These are phyloP conservation scores for Dryadula phaetusa DNA, from an alignment of 2,888 invertebrate species.

Conservation along the genomic window DNA sequence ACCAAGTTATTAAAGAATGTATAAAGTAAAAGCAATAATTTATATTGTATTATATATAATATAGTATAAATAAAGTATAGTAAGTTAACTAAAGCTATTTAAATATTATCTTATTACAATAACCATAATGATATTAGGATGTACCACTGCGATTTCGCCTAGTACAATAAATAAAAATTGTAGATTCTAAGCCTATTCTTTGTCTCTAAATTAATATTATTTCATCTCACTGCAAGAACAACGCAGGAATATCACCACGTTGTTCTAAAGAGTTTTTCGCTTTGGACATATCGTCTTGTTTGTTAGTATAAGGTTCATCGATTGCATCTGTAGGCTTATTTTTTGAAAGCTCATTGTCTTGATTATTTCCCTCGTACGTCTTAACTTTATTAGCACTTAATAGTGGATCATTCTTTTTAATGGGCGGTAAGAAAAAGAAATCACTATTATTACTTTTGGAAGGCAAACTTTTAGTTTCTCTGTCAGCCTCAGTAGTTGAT, in stretches of 20 bases:
- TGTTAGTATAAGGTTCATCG: conserved; percentile 4
- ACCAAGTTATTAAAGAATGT: neutral
- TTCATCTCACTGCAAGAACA: neutral
- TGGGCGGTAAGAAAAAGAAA: conserved; percentile 8
- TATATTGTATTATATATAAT: too few relatives aligned
- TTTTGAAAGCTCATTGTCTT: neutral
- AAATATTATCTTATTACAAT: neutral
- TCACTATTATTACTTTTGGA: neutral
- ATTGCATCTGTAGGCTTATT: neutral
- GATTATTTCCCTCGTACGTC: neutral
- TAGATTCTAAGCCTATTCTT: neutral
- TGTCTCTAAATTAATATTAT: neutral
- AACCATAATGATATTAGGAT: neutral
- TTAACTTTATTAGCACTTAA: neutral
- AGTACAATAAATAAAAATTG: too few relatives aligned
- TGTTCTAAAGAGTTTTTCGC: neutral
- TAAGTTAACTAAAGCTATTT: too few relatives aligned
- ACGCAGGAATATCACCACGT: conserved; percentile 33
- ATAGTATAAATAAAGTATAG: too few relatives aligned
- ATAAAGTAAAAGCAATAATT: too few relatives aligned
- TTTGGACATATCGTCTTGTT: neutral
- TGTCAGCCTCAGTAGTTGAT: neutral
- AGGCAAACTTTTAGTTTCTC: neutral
- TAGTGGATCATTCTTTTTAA: conserved; percentile 47
- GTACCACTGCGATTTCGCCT: neutral